Conservation (phyloP, 1,140 invertebrate species). For the Aricia agestis region DNA sequence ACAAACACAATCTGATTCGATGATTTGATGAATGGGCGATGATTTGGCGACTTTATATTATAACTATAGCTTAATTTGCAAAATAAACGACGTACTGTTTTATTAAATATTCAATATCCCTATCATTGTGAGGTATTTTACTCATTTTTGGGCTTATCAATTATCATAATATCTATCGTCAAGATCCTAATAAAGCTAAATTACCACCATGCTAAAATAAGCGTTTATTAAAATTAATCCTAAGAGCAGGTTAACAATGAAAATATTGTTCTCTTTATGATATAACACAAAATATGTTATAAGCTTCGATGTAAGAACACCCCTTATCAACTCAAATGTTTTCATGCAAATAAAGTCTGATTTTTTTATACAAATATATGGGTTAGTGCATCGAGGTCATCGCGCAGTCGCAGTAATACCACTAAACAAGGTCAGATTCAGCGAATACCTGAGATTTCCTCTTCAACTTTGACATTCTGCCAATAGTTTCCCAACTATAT, state of each 20-base stretch:
- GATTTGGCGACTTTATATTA: not conserved
- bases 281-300: too few relatives aligned
- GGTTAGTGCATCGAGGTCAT: not conserved
- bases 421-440: constrained; percentile 1
- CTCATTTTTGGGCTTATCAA: too few relatives aligned
- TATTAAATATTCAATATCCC: not conserved
- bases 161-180: too few relatives aligned
- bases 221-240: too few relatives aligned
- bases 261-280: too few relatives aligned
- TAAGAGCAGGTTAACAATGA: too few relatives aligned
- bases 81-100: not conserved
- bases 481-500: not conserved
- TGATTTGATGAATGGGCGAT: not conserved
- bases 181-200: not conserved
- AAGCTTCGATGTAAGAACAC: too few relatives aligned
- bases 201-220: not conserved
- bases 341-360: not conserved
- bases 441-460: not conserved
- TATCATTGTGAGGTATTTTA: not conserved
- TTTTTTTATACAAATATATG: not conserved
- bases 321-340: not conserved
- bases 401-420: not conserved
- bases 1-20: not conserved
- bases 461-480: not conserved
- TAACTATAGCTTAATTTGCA: not conserved